Evolutionary conservation across 2,797 vertebrate species (phyloP).

Genomic region (Sebastes vulpes): DNA sequence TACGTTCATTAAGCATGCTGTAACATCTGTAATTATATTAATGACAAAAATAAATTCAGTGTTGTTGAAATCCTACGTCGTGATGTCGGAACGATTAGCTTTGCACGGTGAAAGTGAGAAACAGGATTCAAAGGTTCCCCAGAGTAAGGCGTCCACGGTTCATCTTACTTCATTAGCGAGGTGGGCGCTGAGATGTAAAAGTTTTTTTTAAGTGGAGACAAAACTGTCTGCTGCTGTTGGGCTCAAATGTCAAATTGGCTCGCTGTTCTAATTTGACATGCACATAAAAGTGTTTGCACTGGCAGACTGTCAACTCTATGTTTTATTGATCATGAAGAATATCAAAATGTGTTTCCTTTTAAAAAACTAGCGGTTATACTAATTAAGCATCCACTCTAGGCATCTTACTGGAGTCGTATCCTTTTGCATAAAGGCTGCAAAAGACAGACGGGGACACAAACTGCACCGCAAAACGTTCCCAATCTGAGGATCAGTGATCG

Average conservation of each 20-base stretch:
- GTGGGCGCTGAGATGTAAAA: slow-evolving; percentile 35
- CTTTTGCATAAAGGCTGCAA: background rate
- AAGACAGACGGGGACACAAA: background rate
- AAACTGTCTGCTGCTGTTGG: slow-evolving; percentile 43
- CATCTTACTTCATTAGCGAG: slow-evolving; percentile 46
- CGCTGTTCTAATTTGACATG: slow-evolving; percentile 41
- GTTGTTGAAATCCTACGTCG: background rate
- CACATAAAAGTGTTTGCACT: slow-evolving; percentile 40
- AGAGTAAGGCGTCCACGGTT: slow-evolving; percentile 1
- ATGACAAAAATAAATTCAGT: background rate
- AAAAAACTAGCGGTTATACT: background rate
- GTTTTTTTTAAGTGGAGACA: slow-evolving; percentile 26
- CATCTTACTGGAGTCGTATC: background rate
- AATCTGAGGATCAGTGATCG: background rate
- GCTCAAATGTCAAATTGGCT: slow-evolving; percentile 34
- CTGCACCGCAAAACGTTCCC: background rate
- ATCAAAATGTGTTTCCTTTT: slow-evolving; percentile 11
- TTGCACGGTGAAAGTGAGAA: background rate
- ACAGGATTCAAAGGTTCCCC: slow-evolving; percentile 10
- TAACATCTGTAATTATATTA: background rate
- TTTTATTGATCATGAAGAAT: slow-evolving; percentile 48
- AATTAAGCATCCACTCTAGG: background rate
- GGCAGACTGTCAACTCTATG: slow-evolving; percentile 43
- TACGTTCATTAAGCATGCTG: background rate
- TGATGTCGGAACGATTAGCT: slow-evolving; percentile 28